Base-by-base conservation (phyloP, 2,113 vertebrate species). In the Perca schrenkii region DNA sequence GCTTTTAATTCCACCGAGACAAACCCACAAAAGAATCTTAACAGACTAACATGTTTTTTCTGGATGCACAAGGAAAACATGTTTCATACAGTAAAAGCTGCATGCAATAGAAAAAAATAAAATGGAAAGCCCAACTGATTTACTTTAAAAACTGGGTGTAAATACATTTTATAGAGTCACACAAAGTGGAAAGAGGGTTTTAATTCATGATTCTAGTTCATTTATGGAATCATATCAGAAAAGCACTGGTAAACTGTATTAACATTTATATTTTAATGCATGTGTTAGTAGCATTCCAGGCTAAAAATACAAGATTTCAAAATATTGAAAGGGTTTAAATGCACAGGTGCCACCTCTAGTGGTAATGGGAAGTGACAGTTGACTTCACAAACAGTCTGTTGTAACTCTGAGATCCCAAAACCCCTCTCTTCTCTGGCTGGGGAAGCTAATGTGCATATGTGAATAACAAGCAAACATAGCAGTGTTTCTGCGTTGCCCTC, bases 391-490 rank as follows among this genome's bases (percentile, higher is more conserved):
- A 52, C 16, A 83, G 70, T 28, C 80, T 69, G 82, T 58, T 84
- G 80, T 81, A 86, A 80, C 53, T 64, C 57, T 1, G 4, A 78
- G 52, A 82, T 79, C 64, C 47, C 62, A 40, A 74, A 86, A 85
- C 17, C 31, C 19, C 36, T 62, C 68, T 65, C 22, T 19, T 86
- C 57, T 65, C 49, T n/a, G 54, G 36, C 74, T 52, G 25, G 8
- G 69, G 61, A 60, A 74, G 82, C 74, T 81, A 77, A 84, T 79
- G 84, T 72, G 50, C 72, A 77, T 56, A 86, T 81, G 85, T 85
- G 85, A 91, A 90, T 90, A 89, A 90, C 86, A 90, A 88, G 85
- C 86, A 88, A 92, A 85, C 77, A 77, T 61, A 54, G 43, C 61
- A 0, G 68, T 25, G 70, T 74, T 84, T 74, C 77, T 74, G 79